Base-by-base conservation (phyloP, 2,113 vertebrate species). In the Tor tambroides region DNA sequence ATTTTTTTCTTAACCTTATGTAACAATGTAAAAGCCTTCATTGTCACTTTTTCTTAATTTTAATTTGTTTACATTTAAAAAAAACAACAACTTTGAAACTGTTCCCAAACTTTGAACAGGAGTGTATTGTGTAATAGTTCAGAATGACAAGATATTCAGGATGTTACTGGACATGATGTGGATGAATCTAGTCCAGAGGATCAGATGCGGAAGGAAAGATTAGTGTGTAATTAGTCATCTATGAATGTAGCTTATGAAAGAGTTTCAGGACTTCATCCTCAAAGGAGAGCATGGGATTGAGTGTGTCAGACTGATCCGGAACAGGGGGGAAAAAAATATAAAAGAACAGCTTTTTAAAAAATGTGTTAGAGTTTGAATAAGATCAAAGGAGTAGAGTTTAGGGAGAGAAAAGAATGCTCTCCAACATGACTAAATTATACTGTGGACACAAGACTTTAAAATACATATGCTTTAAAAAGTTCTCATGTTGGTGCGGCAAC, bases 191-290 rank as follows among this genome's bases (percentile, higher is more conserved):
- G 46, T 49, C 17, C 21, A 59, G 56, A 71, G 63, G 8, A 54
- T 21, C 8, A 80, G 6, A 63, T 65, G 11, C 17, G 51, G 19
- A 59, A 32, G 69, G 69, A 59, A 30, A 49, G 14, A 49, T 49
- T 43, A 76, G 41, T 15, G 75, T 51, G 17, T 54, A 78, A 54
- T 78, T 51, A 21, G 75, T 51, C 15, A 78, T 54, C 46, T 54
- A 30, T 21, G 35, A 78, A 78, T 54, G 26, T 51, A 78, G 43
- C 26, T 51, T 77, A 26, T 51, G 4, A 72, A 77, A 46, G n/a
- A 30, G 75, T 46, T 49, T 19, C 75, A 78, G n/a, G 46, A 21
- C 23, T 49, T 78, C 43, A 77, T 76, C 76, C n/a, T 54, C 76
- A 78, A 21, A 32, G 26, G n/a, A 30, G 76, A 54, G 6, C 2